Base-by-base conservation (phyloP, 2,888 invertebrate genomes). In the Calameuta filiformis region DNA sequence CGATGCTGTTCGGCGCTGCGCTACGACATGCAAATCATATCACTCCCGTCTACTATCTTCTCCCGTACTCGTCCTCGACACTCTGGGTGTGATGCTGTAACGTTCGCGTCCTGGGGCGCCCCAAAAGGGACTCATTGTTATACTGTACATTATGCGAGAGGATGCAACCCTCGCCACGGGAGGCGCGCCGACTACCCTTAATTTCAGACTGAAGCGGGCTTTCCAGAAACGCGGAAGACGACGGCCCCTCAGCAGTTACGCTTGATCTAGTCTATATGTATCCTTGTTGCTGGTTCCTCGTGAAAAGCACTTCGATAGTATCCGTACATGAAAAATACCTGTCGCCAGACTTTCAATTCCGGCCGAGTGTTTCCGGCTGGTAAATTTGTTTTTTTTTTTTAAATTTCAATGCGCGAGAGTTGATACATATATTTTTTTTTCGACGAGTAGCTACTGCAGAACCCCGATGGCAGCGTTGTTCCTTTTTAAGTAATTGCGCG, bases 11-110 rank as follows among this genome's bases (percentile, higher is more conserved):
- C 85, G 85, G 84, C 78, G 79, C 83, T 33, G 81, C 80, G 86
- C 83, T 83, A 82, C 86, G 84, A 86, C 88, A 90, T 90, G 90
- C 89, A 90, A 89, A 90, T 90, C 89, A 84, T 88, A 89, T 88
- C 89, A 83, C 86, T 86, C 86, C 84, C 83, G 84, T 84, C 81
- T 56, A 56, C 56, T 56, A 56, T 56, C 35, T 35, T n/a, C 37
- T 74, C 74, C 77, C 80, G 69, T 74, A 34, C 73, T 74, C 77
- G 75, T 73, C 56, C 56, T 56, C 23, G 56, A 56, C 77, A 69
- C 80, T 73, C 77, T 77, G 78, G 83, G 83, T 83, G 84, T 79
- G 85, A 85, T 85, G 82, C 68, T 75, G 74, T 83, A 85, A 85
- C 85, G 79, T 80, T 82, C 80, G 82, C 84, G 84, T 79, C 78